phyloP scores from a whole-genome alignment of 2,888 invertebrate genomes.

The Lomographa bimaculata region DNA sequence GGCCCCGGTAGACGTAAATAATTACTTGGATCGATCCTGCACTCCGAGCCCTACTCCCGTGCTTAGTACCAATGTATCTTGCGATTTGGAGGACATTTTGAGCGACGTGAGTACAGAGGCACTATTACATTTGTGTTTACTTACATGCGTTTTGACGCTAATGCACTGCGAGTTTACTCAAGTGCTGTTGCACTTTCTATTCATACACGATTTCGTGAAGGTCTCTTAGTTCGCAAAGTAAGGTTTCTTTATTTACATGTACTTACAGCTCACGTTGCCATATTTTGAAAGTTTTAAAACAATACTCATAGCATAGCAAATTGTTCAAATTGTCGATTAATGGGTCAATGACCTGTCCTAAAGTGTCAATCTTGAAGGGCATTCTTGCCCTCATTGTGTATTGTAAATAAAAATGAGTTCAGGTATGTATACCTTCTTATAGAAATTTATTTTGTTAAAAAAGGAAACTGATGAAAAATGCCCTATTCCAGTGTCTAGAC shows the following conservation, averaged over 20 bases:
- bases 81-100: slow-evolving; percentile 79
- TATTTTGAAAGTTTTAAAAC: background rate
- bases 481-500: too few species aligned
- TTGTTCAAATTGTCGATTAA: too few species aligned
- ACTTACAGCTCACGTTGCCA: background rate
- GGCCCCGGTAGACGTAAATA: slow-evolving; percentile 68
- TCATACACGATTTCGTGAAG: slow-evolving; percentile 3
- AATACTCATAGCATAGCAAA: too few species aligned
- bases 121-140: slow-evolving; percentile 11
- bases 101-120: slow-evolving; percentile 70
- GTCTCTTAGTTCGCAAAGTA: slow-evolving; percentile 1
- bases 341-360: too few species aligned
- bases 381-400: too few species aligned
- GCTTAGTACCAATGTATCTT: slow-evolving; percentile 66
- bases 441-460: too few species aligned
- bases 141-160: slow-evolving; percentile 8
- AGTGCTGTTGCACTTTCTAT: slow-evolving; percentile 16
- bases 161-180: slow-evolving; percentile 10
- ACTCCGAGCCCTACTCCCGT: slow-evolving; percentile 69
- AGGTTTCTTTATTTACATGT: background rate
- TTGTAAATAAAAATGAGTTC: too few species aligned
- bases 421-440: too few species aligned
- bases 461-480: too few species aligned
- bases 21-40: slow-evolving; percentile 61
- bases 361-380: too few species aligned